A percentile compares a stretch with the other conserved stretches of the same genome.
Evolutionary conservation across 2,888 invertebrate genomes (phyloP).

Genomic region (Ophion ellenae): DNA sequence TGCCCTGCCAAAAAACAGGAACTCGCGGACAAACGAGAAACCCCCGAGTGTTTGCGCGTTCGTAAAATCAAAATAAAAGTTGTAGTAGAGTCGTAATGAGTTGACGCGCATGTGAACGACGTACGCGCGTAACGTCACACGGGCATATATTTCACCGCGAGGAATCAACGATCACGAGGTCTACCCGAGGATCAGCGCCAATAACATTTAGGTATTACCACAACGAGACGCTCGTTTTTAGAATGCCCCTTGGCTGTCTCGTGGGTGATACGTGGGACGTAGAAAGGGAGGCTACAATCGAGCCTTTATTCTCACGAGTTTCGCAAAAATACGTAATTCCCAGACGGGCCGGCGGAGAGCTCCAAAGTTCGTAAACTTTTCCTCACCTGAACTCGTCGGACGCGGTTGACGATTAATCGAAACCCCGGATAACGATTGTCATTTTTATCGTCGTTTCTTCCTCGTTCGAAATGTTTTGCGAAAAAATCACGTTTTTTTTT

Average conservation of each 20-base stretch:
- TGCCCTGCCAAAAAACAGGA: conserved; percentile 8
- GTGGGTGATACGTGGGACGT: background rate
- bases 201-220: conserved; percentile 38
- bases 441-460: background rate
- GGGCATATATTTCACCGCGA: background rate
- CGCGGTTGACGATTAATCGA: background rate
- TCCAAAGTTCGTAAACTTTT: no score
- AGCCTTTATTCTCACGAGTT: conserved; percentile 25
- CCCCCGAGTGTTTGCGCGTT: background rate
- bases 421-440: background rate
- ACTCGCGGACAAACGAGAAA: background rate
- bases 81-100: background rate
- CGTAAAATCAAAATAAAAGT: conserved; percentile 9
- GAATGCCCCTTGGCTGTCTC: conserved; percentile 6
- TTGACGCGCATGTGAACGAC: conserved; percentile 3
- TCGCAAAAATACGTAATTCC: conserved; percentile 42
- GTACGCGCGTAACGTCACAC: background rate
- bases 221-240: conserved; percentile 39
- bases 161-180: conserved; percentile 36
- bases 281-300: background rate
- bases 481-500: conserved; percentile 13
- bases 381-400: background rate
- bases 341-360: background rate
- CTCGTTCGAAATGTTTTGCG: conserved; percentile 1
- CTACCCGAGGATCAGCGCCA: conserved; percentile 31